Base-by-base conservation (phyloP, 2,113 vertebrate genomes). In the Thermophis baileyi region DNA sequence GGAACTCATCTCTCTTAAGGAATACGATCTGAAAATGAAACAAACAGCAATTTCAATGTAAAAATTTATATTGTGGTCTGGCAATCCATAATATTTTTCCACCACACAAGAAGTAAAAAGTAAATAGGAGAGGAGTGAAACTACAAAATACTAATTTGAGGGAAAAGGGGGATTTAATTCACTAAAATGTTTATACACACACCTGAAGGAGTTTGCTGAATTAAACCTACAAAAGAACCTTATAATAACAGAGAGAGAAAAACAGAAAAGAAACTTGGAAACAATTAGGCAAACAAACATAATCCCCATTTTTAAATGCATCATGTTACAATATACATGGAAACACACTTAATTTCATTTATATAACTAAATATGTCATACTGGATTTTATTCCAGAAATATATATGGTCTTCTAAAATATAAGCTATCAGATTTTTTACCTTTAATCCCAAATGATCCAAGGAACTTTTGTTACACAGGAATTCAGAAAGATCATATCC, bases 131-230 rank as follows among this genome's bases (percentile, higher is more conserved):
- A 93, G 49, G 94, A 96, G 93, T 94, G 93, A 93, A 85, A 35
- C 44, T 49, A 47, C 0, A 24, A 0, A 60, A 85, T 93, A 24
- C 55, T 91, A 18, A 88, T n/a, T 88, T 86, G 35, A 69, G 50
- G 95, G 95, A 3, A 53, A 51, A 18, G 57, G 96, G 85, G 55
- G 93, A 95, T 22, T 81, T 93, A 94, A 98, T 98, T 98, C 98
- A 98, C 98, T 98, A 98, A 98, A 98, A 90, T 96, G 96, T 98
- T 97, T 99, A 98, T 97, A 98, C 94, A 98, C 97, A 97, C 97
- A 97, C 98, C 98, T 98, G 98, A 99, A 98, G 98, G 98, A 96
- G 97, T 98, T 98, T 98, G 98, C 97, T 93, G 98, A 98, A 97
- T 97, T 97, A 96, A 98, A 98, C 90, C 92, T 96, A 97, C 97